phyloP scores from a whole-genome alignment of 2,113 vertebrate species.

The Cynocephalus volans region DNA sequence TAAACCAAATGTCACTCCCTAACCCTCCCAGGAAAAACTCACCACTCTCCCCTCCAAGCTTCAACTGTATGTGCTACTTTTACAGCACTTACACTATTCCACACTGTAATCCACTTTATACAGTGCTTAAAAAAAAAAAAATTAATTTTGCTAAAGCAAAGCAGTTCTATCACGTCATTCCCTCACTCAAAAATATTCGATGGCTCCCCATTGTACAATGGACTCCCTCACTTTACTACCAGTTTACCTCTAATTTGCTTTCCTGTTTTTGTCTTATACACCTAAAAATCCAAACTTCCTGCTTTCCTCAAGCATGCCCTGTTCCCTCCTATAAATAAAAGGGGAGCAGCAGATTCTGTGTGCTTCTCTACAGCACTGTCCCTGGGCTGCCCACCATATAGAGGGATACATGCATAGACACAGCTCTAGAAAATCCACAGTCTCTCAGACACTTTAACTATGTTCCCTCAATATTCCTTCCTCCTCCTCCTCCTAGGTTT shows the following conservation, averaged over 20 bases:
- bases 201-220: neutral
- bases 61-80: neutral
- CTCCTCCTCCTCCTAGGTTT: neutral
- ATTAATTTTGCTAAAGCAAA: conserved; percentile 28
- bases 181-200: neutral
- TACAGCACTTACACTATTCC: neutral
- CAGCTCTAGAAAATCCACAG: neutral
- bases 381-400: neutral
- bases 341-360: neutral
- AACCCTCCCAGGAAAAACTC: conserved; percentile 4
- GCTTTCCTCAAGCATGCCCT: neutral
- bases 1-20: neutral
- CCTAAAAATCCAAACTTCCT: neutral
- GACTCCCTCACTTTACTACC: neutral
- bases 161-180: neutral
- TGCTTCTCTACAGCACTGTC: neutral
- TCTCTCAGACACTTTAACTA: conserved; percentile 14
- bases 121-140: neutral
- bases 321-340: neutral
- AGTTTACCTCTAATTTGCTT: neutral
- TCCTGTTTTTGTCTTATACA: neutral
- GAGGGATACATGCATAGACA: neutral
- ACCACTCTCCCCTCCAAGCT: neutral
- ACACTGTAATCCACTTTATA: conserved; percentile 18
- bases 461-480: neutral